Conservation (phyloP, 2,113 vertebrate genomes). For the Oncorhynchus gorbuscha region DNA sequence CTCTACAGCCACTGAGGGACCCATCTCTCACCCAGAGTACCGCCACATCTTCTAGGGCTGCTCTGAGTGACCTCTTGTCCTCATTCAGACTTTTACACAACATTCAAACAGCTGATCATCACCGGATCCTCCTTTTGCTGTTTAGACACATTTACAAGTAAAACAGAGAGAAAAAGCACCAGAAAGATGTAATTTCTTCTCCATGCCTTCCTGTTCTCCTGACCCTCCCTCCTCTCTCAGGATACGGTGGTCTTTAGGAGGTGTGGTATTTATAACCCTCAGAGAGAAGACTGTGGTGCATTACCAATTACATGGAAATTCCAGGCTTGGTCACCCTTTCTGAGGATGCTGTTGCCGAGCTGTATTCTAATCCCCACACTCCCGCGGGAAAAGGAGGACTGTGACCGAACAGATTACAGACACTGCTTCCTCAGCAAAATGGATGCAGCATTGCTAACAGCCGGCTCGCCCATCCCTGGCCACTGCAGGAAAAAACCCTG, state of each 20-base stretch:
- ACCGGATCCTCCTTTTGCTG: neutral
- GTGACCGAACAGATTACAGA: conserved; percentile 73
- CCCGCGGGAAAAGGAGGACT: conserved; percentile 59
- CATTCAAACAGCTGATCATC: neutral
- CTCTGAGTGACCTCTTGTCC: conserved; percentile 28
- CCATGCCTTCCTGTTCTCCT: conserved; percentile 14
- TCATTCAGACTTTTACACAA: conserved; percentile 30
- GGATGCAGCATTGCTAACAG: conserved; percentile 50
- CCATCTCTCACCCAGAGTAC: conserved; percentile 21
- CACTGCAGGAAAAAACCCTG: conserved; percentile 19
- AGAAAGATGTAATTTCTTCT: conserved; percentile 40
- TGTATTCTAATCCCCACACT: conserved; percentile 66
- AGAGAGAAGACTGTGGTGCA: conserved; percentile 41
- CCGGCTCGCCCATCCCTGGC: conserved; percentile 40
- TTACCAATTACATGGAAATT: conserved; percentile 77
- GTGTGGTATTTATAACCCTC: conserved; percentile 30
- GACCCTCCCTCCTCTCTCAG: conserved; percentile 40
- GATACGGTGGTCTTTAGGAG: conserved; percentile 44
- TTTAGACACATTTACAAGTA: conserved; percentile 18
- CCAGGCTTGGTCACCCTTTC: conserved; percentile 66
- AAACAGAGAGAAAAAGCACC: conserved; percentile 27
- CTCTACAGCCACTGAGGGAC: conserved; percentile 10
- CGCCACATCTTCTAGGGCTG: conserved; percentile 30
- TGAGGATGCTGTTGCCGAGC: conserved; percentile 56
- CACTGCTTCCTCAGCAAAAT: conserved; percentile 71